Percentiles rank a stretch among this genome's conserved stretches.
These are phyloP conservation scores for Sabatieria punctata DNA, from an alignment of 2,888 invertebrate species.

Conservation along the genomic window DNA sequence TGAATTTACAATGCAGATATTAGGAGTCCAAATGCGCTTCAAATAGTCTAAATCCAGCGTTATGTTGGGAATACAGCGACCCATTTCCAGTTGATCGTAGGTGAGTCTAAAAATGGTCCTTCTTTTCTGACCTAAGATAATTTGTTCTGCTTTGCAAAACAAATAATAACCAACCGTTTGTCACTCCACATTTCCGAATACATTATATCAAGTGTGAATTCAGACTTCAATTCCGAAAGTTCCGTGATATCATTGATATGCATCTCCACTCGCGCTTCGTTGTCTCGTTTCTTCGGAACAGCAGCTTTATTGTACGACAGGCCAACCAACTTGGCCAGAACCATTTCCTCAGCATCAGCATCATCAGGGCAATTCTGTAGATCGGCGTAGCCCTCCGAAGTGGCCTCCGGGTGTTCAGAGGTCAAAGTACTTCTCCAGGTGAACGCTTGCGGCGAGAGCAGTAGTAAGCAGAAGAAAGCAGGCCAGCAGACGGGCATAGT, in stretches of 20 bases:
- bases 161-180: background rate
- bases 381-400: too few relatives aligned
- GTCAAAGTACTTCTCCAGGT: too few relatives aligned
- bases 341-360: too few relatives aligned
- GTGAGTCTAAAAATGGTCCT: background rate
- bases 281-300: background rate
- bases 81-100: background rate
- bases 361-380: too few relatives aligned
- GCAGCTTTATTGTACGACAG: too few relatives aligned
- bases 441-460: too few relatives aligned
- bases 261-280: slow-evolving; percentile 7
- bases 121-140: too few relatives aligned
- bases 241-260: slow-evolving; percentile 9
- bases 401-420: too few relatives aligned
- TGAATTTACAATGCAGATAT: slow-evolving; percentile 6
- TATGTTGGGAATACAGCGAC: background rate
- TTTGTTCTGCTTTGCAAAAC: background rate
- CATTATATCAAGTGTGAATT: slow-evolving; percentile 10
- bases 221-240: slow-evolving; percentile 8
- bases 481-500: too few relatives aligned
- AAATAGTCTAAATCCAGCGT: slow-evolving; percentile 8
- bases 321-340: too few relatives aligned
- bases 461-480: too few relatives aligned
- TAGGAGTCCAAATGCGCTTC: slow-evolving; percentile 4
- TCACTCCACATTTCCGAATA: slow-evolving; percentile 9